A percentile compares a stretch with the other conserved stretches of the same genome.
phyloP scores from a whole-genome alignment of 2,888 invertebrate genomes.

The Patella ulyssiponensis region DNA sequence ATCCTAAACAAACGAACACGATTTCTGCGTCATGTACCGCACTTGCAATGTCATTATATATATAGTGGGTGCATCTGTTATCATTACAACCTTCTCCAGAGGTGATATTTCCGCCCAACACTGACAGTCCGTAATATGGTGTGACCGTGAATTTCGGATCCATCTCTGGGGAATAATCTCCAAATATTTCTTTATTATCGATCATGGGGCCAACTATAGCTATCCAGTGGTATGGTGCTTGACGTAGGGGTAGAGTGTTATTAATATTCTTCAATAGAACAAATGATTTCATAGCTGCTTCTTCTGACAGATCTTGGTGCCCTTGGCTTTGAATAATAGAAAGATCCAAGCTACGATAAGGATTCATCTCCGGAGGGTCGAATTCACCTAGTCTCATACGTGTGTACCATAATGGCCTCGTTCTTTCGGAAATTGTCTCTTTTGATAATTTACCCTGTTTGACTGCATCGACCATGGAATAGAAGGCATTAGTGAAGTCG shows the following conservation, averaged over 20 bases:
- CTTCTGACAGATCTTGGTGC: conserved; percentile 45
- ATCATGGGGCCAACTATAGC: conserved; percentile 66
- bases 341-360: conserved; percentile 42
- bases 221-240: neutral
- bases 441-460: neutral
- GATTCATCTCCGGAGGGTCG: conserved; percentile 47
- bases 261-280: conserved; percentile 53
- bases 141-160: conserved; percentile 52
- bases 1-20: conserved; percentile 44
- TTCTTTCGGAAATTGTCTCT: conserved; percentile 26
- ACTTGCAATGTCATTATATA: conserved; percentile 35
- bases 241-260: conserved; percentile 30
- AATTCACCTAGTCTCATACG: conserved; percentile 43
- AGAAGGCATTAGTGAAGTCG: neutral
- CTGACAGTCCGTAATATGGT: conserved; percentile 51
- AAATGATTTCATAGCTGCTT: conserved; percentile 47
- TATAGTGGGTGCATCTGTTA: conserved; percentile 51
- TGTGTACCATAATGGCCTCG: conserved; percentile 35
- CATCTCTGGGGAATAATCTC: conserved; percentile 58
- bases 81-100: conserved; percentile 53
- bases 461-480: neutral
- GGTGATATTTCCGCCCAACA: conserved; percentile 40
- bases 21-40: conserved; percentile 48
- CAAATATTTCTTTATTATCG: conserved; percentile 59
- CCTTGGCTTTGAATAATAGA: conserved; percentile 43